Evolutionary conservation across 2,888 invertebrate genomes (phyloP).

Genomic region (Cephonodes hylas): DNA sequence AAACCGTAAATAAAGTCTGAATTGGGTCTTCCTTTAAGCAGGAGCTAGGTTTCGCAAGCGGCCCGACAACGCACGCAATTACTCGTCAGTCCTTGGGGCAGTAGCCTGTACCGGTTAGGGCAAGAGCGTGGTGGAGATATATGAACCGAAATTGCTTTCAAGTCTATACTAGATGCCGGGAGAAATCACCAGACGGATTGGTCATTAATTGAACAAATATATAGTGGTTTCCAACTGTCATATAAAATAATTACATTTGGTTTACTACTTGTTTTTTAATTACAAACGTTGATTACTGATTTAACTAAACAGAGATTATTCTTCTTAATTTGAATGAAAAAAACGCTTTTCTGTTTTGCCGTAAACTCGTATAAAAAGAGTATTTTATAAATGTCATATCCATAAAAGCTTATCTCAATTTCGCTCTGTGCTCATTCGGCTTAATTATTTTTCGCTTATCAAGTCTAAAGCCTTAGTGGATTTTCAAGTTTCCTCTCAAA

Average conservation of each 20-base stretch:
- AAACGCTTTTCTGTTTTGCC: not conserved
- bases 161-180: not conserved
- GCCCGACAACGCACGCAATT: not conserved
- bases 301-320: too few relatives aligned
- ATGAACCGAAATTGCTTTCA: not conserved
- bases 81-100: not conserved
- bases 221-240: too few relatives aligned
- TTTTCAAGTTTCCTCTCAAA: not conserved
- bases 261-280: too few relatives aligned
- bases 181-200: not conserved
- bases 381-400: slow-evolving; percentile 1
- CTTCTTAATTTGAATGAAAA: too few relatives aligned
- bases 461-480: not conserved
- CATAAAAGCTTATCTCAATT: slow-evolving; percentile 1
- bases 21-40: not conserved
- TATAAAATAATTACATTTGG: too few relatives aligned
- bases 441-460: slow-evolving; percentile 13
- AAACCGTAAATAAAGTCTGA: not conserved
- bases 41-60: not conserved
- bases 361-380: not conserved
- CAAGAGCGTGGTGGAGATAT: not conserved
- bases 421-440: not conserved
- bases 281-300: too few relatives aligned
- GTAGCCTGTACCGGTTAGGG: not conserved
- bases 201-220: too few relatives aligned